phyloP scores from a whole-genome alignment of 2,113 vertebrate genomes.

The Anseranas semipalmata region DNA sequence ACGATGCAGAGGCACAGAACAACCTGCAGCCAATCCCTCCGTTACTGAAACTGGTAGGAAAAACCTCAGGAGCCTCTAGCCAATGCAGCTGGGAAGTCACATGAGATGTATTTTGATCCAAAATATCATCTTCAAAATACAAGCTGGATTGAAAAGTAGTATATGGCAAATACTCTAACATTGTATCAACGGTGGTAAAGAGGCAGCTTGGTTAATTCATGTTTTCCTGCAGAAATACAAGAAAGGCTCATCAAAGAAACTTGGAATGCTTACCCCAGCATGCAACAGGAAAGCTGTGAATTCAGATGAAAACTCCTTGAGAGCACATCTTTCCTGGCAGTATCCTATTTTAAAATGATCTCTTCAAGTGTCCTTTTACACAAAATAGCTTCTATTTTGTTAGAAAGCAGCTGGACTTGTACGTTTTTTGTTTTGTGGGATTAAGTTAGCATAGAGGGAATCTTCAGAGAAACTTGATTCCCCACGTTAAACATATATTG shows the following conservation, averaged over 20 bases:
- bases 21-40: neutral
- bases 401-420: conserved; percentile 25
- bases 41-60: neutral
- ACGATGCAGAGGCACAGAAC: neutral
- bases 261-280: neutral
- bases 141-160: neutral
- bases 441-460: conserved; percentile 20
- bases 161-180: neutral
- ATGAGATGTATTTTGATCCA: neutral
- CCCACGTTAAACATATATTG: neutral
- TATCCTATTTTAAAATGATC: neutral
- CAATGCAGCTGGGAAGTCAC: neutral
- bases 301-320: neutral
- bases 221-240: neutral
- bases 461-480: neutral
- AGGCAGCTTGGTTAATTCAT: neutral
- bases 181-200: neutral
- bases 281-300: neutral
- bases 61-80: neutral
- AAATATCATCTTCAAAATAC: neutral
- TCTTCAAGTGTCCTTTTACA: neutral
- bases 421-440: neutral
- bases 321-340: neutral
- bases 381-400: neutral
- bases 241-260: neutral